A percentile compares a stretch with the other conserved stretches of the same genome.
These are phyloP conservation scores for Oryzias curvinotus DNA, from an alignment of 2,113 vertebrate species.

Conservation along the genomic window DNA sequence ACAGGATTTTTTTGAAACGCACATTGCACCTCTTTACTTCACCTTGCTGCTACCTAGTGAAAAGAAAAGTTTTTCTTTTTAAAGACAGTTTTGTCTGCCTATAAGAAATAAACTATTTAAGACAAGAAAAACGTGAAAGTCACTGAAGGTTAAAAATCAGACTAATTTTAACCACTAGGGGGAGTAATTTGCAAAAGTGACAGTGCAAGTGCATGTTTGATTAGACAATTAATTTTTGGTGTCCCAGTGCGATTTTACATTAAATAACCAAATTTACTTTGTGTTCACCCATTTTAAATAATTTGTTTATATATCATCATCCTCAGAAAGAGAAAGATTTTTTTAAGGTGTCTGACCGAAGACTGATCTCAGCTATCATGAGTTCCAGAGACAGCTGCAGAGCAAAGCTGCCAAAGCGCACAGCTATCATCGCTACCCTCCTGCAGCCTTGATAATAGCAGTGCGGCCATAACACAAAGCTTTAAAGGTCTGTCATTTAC, in stretches of 20 bases:
- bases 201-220: not conserved
- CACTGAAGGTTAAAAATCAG: not conserved
- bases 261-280: not conserved
- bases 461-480: constrained; percentile 25
- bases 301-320: constrained; percentile 7
- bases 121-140: not conserved
- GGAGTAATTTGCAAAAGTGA: constrained; percentile 24
- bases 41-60: no score
- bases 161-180: constrained; percentile 37
- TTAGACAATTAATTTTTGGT: not conserved
- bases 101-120: not conserved
- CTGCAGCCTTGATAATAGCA: constrained; percentile 51
- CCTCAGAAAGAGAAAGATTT: constrained; percentile 28
- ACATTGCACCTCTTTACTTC: no score
- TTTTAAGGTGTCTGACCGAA: constrained; percentile 40
- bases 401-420: constrained; percentile 54
- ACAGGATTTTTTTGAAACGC: no score
- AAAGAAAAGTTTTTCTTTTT: no score
- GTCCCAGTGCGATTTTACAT: not conserved
- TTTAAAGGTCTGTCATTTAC: constrained; percentile 18
- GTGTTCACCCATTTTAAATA: no score
- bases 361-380: constrained; percentile 59
- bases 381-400: constrained; percentile 67
- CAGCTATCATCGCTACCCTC: constrained; percentile 58
- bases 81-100: no score